Conservation (phyloP, 2,888 invertebrate species). For the Xylophagus ater region DNA sequence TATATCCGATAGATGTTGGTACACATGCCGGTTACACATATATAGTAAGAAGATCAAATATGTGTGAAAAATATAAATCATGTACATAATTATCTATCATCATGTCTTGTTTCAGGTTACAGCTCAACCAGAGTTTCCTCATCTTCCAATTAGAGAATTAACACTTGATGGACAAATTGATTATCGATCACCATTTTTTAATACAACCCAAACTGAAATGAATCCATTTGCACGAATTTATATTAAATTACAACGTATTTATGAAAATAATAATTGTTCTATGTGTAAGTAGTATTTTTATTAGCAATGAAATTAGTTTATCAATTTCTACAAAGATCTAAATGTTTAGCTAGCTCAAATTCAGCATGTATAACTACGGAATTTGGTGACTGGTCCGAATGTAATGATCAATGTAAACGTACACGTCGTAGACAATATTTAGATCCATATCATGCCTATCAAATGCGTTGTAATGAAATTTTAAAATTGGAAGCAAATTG, state of each 20-base stretch:
- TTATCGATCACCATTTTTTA: conserved; percentile 84
- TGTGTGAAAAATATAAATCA: too few relatives aligned
- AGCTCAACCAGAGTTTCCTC: conserved; percentile 73
- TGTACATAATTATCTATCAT: not conserved
- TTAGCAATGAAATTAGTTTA: conserved; percentile 21
- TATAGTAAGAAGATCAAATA: conserved; percentile 39
- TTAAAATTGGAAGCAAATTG: conserved; percentile 13
- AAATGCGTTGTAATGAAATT: conserved; percentile 16
- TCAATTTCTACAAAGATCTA: not conserved
- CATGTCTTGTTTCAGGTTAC: conserved; percentile 48
- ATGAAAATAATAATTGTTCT: conserved; percentile 67
- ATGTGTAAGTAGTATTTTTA: conserved; percentile 52
- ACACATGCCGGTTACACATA: conserved; percentile 88
- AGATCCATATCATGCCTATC: conserved; percentile 20
- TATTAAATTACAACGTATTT: conserved; percentile 66
- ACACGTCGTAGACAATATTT: conserved; percentile 34
- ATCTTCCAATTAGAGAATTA: conserved; percentile 74
- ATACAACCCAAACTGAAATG: conserved; percentile 62
- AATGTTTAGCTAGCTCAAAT: conserved; percentile 27
- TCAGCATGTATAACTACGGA: conserved; percentile 31
- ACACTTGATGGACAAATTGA: conserved; percentile 78
- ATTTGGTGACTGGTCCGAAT: conserved; percentile 44
- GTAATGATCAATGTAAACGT: conserved; percentile 40
- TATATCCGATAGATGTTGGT: conserved; percentile 94
- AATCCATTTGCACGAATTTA: conserved; percentile 79